Evolutionary conservation across 1,140 invertebrate species (phyloP), one percentile per base, ranked within the genome.

Genomic region (Zophobas atratus): DNA sequence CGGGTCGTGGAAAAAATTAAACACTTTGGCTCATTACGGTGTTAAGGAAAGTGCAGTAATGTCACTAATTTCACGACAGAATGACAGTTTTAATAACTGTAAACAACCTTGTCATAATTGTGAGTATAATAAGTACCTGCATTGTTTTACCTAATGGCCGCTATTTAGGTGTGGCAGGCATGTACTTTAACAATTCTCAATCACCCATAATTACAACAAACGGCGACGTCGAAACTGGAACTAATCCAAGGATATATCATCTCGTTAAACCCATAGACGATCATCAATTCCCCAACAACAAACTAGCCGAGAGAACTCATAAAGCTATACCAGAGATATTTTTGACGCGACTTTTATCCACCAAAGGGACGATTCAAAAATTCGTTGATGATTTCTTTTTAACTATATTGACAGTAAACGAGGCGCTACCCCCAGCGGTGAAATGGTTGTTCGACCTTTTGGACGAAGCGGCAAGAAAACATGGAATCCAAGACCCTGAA

Each of bases 261-360:
- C 88, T 97, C 76, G 92, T 97, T 0, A 95, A 94, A 86, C 94
- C 95, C 2, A 88, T 94, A 35, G 94, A 96, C 78, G 94, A 95
- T 79, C 90, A 91, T 80, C 91, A 92, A 78, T 88, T 89, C 78
- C 84, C 87, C 20, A 88, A 87, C 72, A 88, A 89, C 79, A 92
- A 92, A 88, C 88, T 89, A 77, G 90, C 88, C 53, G 94, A 96
- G 84, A 90, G 94, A 55, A 93, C 93, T 32, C 95, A 96, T 85
- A 97, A 97, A 91, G 95, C 95, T 3, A 98, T 98, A 81, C 96
- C 97, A 1, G 97, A 99, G 89, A 98, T 98, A 85, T 98, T 97
- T 86, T 89, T 98, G 67, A 98, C 97, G 2, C 89, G 97, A 80
- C 88, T 98, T 8, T 87, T 99, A 0, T 98, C 97, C 35, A 98